These are phyloP conservation scores for Amphibalanus amphitrite DNA, from an alignment of 1,140 invertebrate genomes.

Conservation along the genomic window DNA sequence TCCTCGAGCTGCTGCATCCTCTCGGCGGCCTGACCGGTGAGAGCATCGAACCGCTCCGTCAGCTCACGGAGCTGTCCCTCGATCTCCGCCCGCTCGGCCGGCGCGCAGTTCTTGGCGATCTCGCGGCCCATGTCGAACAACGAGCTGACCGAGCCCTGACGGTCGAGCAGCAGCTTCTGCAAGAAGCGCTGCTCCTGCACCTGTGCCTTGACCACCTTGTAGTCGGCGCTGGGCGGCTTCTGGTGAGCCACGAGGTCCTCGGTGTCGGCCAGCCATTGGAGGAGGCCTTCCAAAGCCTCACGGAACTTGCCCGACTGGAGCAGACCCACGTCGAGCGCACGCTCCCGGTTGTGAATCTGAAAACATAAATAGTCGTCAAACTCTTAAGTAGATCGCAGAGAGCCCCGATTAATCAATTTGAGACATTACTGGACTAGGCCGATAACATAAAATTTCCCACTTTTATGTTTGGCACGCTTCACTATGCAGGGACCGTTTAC, in stretches of 20 bases:
- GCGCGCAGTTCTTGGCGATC: conserved; percentile 62
- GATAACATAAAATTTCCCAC: too few relatives aligned
- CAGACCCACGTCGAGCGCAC: conserved; percentile 71
- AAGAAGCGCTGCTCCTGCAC: conserved; percentile 54
- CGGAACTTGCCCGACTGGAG: conserved; percentile 92
- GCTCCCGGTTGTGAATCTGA: conserved; percentile 43
- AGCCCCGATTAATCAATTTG: too few relatives aligned
- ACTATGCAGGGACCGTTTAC: too few relatives aligned
- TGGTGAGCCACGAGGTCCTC: conserved; percentile 94
- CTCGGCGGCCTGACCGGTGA: conserved; percentile 61
- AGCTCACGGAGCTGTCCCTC: conserved; percentile 74
- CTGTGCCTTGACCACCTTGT: conserved; percentile 85
- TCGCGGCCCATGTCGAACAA: conserved; percentile 73
- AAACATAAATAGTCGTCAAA: neutral
- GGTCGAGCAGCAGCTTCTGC: conserved; percentile 85
- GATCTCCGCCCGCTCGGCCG: conserved; percentile 65
- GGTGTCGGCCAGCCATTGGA: conserved; percentile 86
- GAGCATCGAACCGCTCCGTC: conserved; percentile 61
- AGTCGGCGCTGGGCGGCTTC: conserved; percentile 87
- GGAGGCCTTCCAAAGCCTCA: conserved; percentile 76
- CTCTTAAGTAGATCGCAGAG: too few relatives aligned
- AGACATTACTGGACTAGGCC: too few relatives aligned
- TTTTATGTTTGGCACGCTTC: too few relatives aligned
- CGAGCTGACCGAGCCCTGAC: conserved; percentile 79
- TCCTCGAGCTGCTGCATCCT: conserved; percentile 71